These are phyloP conservation scores for Drosophila aldrichi DNA, from an alignment of 2,888 invertebrate species.

Conservation along the genomic window DNA sequence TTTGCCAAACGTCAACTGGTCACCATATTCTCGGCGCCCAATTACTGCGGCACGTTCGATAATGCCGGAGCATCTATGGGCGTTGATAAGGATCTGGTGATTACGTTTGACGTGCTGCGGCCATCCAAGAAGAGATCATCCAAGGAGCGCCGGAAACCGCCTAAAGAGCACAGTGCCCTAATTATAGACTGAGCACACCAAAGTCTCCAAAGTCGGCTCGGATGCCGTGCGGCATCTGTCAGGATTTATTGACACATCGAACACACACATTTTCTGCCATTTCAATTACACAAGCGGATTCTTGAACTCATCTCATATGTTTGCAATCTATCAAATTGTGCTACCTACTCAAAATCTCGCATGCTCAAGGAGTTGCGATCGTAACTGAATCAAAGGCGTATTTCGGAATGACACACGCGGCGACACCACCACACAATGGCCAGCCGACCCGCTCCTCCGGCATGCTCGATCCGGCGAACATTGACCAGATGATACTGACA, in stretches of 20 bases:
- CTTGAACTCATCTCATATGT: conserved; percentile 19
- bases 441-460: neutral
- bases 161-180: too few relatives aligned
- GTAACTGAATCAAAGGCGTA: neutral
- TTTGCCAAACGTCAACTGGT: conserved; percentile 99
- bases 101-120: conserved; percentile 89
- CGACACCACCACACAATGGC: neutral
- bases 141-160: neutral
- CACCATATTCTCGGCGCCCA: conserved; percentile 98
- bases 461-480: conserved; percentile 4
- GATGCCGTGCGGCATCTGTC: conserved; percentile 34
- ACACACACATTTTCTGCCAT: neutral
- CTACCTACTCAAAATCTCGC: conserved; percentile 29
- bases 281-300: conserved; percentile 10
- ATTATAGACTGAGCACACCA: neutral
- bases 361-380: conserved; percentile 16
- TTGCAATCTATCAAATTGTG: conserved; percentile 11
- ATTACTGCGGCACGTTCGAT: conserved; percentile 98
- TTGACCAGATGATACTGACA: conserved; percentile 50
- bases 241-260: conserved; percentile 7
- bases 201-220: neutral
- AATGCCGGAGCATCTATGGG: conserved; percentile 99
- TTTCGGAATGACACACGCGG: conserved; percentile 5
- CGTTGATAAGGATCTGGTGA: conserved; percentile 98
- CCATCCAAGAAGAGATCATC: conserved; percentile 1